Conservation (phyloP, 2,888 invertebrate genomes). For the Tupiocoris notatus region DNA sequence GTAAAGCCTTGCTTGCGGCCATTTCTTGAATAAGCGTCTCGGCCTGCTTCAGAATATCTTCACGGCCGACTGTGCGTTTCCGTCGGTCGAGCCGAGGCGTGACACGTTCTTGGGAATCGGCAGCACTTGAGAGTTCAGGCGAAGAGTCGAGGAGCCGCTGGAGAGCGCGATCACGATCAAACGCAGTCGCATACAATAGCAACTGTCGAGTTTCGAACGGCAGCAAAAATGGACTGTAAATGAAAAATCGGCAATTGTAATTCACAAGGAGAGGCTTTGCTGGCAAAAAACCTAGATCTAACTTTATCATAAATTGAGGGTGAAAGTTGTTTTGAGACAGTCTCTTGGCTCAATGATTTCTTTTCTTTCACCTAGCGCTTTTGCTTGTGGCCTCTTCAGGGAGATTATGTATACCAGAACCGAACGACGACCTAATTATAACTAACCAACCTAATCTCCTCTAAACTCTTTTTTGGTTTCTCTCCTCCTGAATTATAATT, state of each 20-base stretch:
- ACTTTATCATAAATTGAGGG: no score
- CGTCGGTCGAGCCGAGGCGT: slow-evolving; percentile 90
- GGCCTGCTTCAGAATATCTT: slow-evolving; percentile 90
- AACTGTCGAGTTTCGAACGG: slow-evolving; percentile 97
- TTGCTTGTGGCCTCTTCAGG: no score
- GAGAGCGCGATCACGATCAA: slow-evolving; percentile 94
- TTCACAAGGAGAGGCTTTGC: no score
- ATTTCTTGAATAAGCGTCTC: slow-evolving; percentile 93
- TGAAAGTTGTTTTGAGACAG: no score
- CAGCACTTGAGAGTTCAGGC: slow-evolving; percentile 74
- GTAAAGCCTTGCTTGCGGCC: slow-evolving; percentile 84
- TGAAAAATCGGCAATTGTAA: neutral
- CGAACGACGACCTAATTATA: no score
- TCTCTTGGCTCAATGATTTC: no score
- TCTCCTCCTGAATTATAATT: no score
- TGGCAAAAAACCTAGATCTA: no score
- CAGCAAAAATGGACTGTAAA: slow-evolving; percentile 90
- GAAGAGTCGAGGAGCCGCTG: slow-evolving; percentile 91
- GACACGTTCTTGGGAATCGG: slow-evolving; percentile 80
- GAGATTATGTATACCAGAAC: no score
- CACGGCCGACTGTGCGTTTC: slow-evolving; percentile 84
- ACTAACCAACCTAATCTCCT: no score
- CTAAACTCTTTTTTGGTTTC: no score
- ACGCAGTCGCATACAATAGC: slow-evolving; percentile 94
- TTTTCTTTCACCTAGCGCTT: no score